Evolutionary conservation across 2,888 invertebrate genomes (phyloP).

Genomic region (Meteorus colon): DNA sequence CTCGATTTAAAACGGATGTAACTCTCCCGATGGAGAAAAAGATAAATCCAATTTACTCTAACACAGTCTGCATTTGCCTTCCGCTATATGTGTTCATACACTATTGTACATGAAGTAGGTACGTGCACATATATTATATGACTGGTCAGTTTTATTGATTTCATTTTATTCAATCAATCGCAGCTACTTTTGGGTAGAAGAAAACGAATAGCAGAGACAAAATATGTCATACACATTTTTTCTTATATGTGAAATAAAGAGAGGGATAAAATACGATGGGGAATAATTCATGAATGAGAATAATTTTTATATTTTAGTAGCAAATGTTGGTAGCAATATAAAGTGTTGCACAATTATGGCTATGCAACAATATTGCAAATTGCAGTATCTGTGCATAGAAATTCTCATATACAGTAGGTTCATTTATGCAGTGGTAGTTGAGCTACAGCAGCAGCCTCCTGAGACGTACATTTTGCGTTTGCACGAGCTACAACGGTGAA

Average conservation of each 20-base stretch:
- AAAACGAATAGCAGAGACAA: no score
- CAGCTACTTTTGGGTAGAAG: background rate
- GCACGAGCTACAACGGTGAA: constrained; percentile 66
- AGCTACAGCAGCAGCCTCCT: background rate
- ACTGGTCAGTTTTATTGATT: constrained; percentile 5
- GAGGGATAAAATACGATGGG: no score
- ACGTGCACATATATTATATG: background rate
- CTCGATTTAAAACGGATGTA: constrained; percentile 33
- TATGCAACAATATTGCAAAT: background rate
- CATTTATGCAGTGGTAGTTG: constrained; percentile 11
- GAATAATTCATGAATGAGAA: no score
- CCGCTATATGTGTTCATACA: background rate
- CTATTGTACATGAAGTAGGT: background rate
- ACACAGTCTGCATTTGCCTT: constrained; percentile 14
- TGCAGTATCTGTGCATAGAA: background rate
- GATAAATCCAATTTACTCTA: constrained; percentile 31
- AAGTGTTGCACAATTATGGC: background rate
- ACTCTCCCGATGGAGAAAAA: constrained; percentile 29
- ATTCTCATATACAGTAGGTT: background rate
- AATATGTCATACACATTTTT: no score
- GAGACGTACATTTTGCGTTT: constrained; percentile 61
- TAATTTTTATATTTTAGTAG: no score
- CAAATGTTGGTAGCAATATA: background rate
- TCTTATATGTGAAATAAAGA: no score
- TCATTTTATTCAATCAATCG: background rate